phyloP scores from a whole-genome alignment of 2,113 vertebrate genomes.

The Erythrolamprus reginae region DNA sequence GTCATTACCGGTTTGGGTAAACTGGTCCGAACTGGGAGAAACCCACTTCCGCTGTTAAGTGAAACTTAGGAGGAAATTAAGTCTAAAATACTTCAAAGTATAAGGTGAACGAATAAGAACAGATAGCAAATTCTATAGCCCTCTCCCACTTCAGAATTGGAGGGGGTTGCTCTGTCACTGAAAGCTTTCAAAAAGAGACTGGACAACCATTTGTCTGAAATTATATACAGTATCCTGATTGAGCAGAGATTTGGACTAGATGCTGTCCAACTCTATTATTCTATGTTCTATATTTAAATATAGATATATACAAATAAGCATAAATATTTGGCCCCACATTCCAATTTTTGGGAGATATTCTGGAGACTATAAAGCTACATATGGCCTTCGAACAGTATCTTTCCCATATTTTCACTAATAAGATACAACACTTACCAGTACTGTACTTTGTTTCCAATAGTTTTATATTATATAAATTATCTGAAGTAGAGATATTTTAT shows the following conservation, averaged over 20 bases:
- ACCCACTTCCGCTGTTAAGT: neutral
- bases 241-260: neutral
- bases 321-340: neutral
- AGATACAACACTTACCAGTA: neutral
- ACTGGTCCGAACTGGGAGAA: too few species aligned
- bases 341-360: neutral
- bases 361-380: neutral
- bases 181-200: neutral
- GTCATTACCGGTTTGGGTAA: too few species aligned
- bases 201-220: neutral
- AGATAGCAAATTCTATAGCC: neutral
- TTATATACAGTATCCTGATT: neutral
- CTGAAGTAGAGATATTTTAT: neutral
- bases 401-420: neutral
- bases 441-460: neutral
- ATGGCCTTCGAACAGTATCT: neutral
- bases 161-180: neutral
- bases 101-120: neutral
- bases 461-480: neutral
- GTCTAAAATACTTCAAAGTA: neutral
- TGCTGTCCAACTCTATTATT: neutral
- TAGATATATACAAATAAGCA: neutral
- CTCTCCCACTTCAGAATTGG: neutral
- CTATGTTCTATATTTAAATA: neutral
- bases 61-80: neutral